phyloP scores from a whole-genome alignment of 1,140 invertebrate genomes.

The Pentalonia nigronervosa region DNA sequence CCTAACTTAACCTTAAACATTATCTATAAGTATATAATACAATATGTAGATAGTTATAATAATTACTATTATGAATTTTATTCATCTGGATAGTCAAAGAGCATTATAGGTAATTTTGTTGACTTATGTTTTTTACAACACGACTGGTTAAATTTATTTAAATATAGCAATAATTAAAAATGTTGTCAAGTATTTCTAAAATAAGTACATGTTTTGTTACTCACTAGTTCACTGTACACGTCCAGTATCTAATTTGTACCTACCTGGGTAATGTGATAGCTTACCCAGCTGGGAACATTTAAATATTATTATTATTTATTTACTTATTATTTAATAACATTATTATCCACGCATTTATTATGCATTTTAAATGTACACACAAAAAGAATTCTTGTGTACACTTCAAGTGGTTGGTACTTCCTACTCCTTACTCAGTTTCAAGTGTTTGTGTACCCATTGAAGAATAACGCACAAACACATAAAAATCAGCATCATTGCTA shows the following conservation, averaged over 20 bases:
- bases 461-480: not conserved
- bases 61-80: not conserved
- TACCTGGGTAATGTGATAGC: not conserved
- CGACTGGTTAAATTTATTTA: not conserved
- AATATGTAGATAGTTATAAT: not conserved
- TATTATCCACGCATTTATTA: not conserved
- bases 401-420: not conserved
- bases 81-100: not conserved
- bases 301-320: not conserved
- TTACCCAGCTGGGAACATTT: not conserved
- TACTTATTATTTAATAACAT: not conserved
- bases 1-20: not conserved
- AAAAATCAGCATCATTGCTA: not conserved
- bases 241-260: not conserved
- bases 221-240: not conserved
- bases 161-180: not conserved
- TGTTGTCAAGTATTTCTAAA: not conserved
- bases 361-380: not conserved
- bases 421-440: not conserved
- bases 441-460: not conserved
- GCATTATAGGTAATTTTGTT: not conserved
- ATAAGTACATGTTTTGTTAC: not conserved
- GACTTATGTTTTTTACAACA: not conserved
- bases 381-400: not conserved
- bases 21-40: not conserved